These are phyloP conservation scores for Craterocephalus amniculus DNA, from an alignment of 2,797 vertebrate genomes.

Conservation along the genomic window DNA sequence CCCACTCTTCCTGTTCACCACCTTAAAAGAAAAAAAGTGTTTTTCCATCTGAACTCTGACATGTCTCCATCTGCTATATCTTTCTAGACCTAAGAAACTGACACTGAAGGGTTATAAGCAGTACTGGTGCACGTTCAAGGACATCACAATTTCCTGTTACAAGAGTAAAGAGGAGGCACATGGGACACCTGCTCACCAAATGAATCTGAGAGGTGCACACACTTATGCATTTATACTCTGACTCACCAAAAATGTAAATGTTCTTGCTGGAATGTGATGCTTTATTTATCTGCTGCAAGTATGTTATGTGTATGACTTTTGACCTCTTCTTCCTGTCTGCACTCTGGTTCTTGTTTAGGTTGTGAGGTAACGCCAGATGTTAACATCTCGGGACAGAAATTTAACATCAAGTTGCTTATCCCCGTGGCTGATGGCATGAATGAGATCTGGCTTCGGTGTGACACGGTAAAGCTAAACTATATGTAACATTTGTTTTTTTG, in stretches of 20 bases:
- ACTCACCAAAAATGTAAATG: constrained; percentile 20
- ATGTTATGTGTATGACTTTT: constrained; percentile 34
- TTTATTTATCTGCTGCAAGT: constrained; percentile 16
- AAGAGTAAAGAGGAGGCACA: constrained; percentile 97
- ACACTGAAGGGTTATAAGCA: constrained; percentile 98
- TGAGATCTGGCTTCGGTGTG: constrained; percentile 98
- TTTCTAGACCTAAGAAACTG: constrained; percentile 95
- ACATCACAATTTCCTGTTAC: constrained; percentile 98
- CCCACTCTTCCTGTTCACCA: constrained; percentile 25
- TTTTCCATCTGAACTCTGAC: constrained; percentile 39
- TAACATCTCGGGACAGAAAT: constrained; percentile 99
- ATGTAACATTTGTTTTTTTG: background rate
- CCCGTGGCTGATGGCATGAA: constrained; percentile 99
- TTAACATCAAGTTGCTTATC: constrained; percentile 98
- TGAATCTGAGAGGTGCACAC: constrained; percentile 93
- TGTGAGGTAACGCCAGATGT: constrained; percentile 99
- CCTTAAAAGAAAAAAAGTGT: constrained; percentile 32
- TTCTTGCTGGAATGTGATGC: background rate
- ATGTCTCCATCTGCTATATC: constrained; percentile 25
- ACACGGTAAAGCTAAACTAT: constrained; percentile 83
- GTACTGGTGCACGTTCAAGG: constrained; percentile 99
- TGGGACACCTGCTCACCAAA: constrained; percentile 93
- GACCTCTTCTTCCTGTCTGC: constrained; percentile 35
- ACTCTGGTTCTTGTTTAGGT: constrained; percentile 78
- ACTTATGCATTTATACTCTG: constrained; percentile 7